Base-by-base conservation (phyloP, 2,797 vertebrate species). In the Staurois parvus region DNA sequence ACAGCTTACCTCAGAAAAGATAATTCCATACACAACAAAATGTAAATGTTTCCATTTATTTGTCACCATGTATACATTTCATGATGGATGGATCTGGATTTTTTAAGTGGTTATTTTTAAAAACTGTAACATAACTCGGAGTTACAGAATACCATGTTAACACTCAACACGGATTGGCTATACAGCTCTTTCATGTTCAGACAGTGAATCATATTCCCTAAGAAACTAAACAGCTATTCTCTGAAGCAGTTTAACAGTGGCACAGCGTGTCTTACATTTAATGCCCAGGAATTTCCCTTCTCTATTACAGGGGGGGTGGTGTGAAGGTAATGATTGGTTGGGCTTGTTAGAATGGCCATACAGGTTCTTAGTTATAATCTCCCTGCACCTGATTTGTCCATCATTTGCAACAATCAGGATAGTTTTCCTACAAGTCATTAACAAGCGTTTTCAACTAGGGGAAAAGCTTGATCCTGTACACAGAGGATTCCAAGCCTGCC, bases 171-270 rank as follows among this genome's bases (percentile, higher is more conserved):
- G 13, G 21, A 52, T 32, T 76, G 30, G 48, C 45, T 2, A 56
- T 28, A 30, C 26, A 52, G 42, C n/a, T 7, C 42, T 13, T 17
- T 37, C 75, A 28, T 78, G 34, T 67, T 78, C 34, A 78, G 76
- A 78, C 76, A 78, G 76, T 78, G 76, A 78, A 67, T 78, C 76
- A 78, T 67, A 12, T 78, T 67, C 76, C 34, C n/a, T 34, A 77
- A 34, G 52, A n/a, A 77, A 77, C n/a, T 34, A 29, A 67, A 67
- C n/a, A 15, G 21, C 76, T 19, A 4, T 24, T 66, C 76, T 40
- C 59, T 66, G 59, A 37, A 40, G 30, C n/a, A 12, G 76, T 34
- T 67, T 40, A 28, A 11, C 59, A 42, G 72, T 5, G 26, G n/a
- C 7, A 42, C 42, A 13, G 8, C 13, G 8, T 45, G 37, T 37